A percentile compares a stretch with the other conserved stretches of the same genome.
phyloP scores from a whole-genome alignment of 2,888 invertebrate genomes.

The Euplagia quadripunctaria region DNA sequence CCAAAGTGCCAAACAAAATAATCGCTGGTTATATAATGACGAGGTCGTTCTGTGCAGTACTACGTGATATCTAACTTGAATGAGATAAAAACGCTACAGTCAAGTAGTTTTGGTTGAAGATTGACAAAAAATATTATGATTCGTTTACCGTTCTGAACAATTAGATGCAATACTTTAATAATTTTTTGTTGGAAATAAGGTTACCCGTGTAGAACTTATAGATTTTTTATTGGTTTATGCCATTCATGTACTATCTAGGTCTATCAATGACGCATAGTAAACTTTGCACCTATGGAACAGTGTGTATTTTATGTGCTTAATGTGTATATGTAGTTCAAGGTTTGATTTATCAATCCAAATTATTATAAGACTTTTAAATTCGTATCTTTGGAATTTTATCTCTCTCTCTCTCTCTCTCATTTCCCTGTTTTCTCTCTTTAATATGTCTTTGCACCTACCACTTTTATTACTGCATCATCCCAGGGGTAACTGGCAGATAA shows the following conservation, averaged over 20 bases:
- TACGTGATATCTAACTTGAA: conserved; percentile 41
- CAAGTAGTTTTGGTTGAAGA: conserved; percentile 29
- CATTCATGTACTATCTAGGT: background rate
- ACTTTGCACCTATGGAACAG: no score
- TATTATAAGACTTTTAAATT: no score
- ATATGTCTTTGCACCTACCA: no score
- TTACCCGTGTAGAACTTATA: conserved; percentile 17
- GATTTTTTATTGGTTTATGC: background rate
- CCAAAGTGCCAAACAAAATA: conserved; percentile 9
- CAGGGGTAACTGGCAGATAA: no score
- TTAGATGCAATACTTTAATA: conserved; percentile 19
- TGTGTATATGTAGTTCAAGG: no score
- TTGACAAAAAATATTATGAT: conserved; percentile 36
- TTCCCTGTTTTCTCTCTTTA: no score
- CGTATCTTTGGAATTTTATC: no score
- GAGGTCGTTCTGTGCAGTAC: conserved; percentile 34
- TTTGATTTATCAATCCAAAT: no score
- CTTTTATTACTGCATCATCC: no score
- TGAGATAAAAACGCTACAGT: conserved; percentile 37
- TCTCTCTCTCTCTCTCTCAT: no score
- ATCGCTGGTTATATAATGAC: conserved; percentile 22
- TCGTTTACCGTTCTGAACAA: conserved; percentile 31
- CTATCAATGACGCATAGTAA: no score
- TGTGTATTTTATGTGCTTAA: no score
- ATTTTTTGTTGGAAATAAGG: conserved; percentile 18